Evolutionary conservation across 1,140 invertebrate species (phyloP), one percentile per base, ranked within the genome.

Genomic region (Chionoecetes opilio): DNA sequence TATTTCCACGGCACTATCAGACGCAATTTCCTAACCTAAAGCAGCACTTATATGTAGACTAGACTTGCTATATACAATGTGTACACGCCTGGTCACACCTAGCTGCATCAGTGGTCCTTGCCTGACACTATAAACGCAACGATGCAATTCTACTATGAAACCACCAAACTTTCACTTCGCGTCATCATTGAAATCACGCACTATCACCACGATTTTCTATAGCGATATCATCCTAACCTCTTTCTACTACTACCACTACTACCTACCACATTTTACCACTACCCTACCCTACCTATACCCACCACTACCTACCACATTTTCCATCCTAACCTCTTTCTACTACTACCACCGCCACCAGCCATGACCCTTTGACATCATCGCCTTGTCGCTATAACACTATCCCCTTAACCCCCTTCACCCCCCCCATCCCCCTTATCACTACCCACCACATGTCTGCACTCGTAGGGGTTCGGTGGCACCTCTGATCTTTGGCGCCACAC

Each of bases 401-500:
- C 17, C 29, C 90, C 26, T 34, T 29, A 32, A 35, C 11, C 37
- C 14, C 11, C 37, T 2, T 41, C 26, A 14, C n/a, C n/a, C 14
- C 9, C 41, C 46, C 53, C 89, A 9, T 32, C 38, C 89, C 26
- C 26, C 37, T 9, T 21, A 32, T 26, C 38, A 37, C 11, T 6
- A 26, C 29, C 26, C 88, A 14, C 88, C 88, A 35, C 85, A 37
- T 38, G 35, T 32, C 3, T 31, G 6, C 87, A 8, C 87, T 38
- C 17, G 3, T n/a, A 26, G 11, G 63, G 63, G 21, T 75, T 75
- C 63, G 5, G 21, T 75, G 21, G 21, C 63, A n/a, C 63, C 63
- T 75, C 21, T 75, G 63, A 75, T 75, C 63, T 75, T 14, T 75
- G 63, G 63, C 63, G 63, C 63, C 63, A 75, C 63, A 75, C 63